These are phyloP conservation scores for Isichthys henryi DNA, from an alignment of 2,113 vertebrate species.

Conservation along the genomic window DNA sequence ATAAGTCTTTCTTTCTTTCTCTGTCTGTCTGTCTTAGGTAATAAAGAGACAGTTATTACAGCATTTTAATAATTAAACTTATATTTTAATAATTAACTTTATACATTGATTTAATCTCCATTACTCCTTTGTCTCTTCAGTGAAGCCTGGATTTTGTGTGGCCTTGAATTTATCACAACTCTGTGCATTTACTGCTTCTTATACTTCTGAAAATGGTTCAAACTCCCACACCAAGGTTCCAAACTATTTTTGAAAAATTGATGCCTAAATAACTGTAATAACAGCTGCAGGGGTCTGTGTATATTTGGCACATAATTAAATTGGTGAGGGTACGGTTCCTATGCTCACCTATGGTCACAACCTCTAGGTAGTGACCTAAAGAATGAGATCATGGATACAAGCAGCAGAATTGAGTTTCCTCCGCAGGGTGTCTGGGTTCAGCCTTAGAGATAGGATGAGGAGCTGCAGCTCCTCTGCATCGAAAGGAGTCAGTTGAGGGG, in stretches of 20 bases:
- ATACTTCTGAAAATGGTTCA: background rate
- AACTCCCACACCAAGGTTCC: background rate
- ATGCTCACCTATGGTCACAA: background rate
- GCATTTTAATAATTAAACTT: background rate
- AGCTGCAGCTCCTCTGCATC: background rate
- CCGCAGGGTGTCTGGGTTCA: background rate
- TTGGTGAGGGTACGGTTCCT: background rate
- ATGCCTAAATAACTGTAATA: background rate
- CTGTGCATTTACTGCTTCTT: background rate
- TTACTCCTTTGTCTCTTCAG: background rate
- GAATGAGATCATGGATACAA: background rate
- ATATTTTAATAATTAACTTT: background rate
- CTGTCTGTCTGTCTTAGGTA: background rate
- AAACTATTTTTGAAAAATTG: background rate
- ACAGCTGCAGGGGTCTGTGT: background rate
- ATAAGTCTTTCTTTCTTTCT: too few species aligned
- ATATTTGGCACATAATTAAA: background rate
- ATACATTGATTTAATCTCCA: background rate
- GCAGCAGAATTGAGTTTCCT: background rate
- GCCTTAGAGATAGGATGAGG: background rate
- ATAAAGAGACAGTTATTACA: background rate
- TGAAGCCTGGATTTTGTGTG: background rate
- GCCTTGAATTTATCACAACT: background rate
- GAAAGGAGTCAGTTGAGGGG: background rate
- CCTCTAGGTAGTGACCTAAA: background rate